Conservation (phyloP, 2,888 invertebrate species). For the Ariolimax columbianus region DNA sequence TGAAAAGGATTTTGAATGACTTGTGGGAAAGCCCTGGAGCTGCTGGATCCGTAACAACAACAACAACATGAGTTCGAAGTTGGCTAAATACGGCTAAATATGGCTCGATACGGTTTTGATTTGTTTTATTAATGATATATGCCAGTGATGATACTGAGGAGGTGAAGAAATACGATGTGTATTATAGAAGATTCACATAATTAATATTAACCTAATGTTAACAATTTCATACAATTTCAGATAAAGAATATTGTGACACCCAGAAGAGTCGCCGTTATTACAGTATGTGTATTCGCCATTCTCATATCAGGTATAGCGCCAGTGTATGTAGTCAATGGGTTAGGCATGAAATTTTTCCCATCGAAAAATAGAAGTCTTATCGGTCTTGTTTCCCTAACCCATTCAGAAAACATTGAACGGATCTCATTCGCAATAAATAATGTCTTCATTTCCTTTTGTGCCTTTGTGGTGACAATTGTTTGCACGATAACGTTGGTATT, state of each 20-base stretch:
- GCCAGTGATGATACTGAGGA: too few species aligned
- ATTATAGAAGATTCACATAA: too few species aligned
- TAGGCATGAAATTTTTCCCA: slow-evolving; percentile 3
- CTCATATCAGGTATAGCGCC: not conserved
- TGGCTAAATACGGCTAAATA: too few species aligned
- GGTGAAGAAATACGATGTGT: too few species aligned
- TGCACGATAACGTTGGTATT: not conserved
- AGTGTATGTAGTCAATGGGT: not conserved
- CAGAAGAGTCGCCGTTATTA: not conserved
- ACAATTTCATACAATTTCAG: too few species aligned
- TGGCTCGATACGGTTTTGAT: too few species aligned
- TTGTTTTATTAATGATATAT: too few species aligned
- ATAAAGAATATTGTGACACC: slow-evolving; percentile 1
- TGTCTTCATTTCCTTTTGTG: not conserved
- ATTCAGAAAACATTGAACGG: not conserved
- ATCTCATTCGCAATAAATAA: not conserved
- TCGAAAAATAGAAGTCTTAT: not conserved
- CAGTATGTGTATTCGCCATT: not conserved
- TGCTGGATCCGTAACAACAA: too few species aligned
- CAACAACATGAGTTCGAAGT: too few species aligned
- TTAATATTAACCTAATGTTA: too few species aligned
- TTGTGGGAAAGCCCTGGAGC: too few species aligned
- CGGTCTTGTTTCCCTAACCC: not conserved
- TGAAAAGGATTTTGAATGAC: too few species aligned
- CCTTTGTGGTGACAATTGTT: not conserved